A percentile compares a stretch with the other conserved stretches of the same genome.
Conservation (phyloP, 2,113 vertebrate species). For the Haliaeetus leucogaster region DNA sequence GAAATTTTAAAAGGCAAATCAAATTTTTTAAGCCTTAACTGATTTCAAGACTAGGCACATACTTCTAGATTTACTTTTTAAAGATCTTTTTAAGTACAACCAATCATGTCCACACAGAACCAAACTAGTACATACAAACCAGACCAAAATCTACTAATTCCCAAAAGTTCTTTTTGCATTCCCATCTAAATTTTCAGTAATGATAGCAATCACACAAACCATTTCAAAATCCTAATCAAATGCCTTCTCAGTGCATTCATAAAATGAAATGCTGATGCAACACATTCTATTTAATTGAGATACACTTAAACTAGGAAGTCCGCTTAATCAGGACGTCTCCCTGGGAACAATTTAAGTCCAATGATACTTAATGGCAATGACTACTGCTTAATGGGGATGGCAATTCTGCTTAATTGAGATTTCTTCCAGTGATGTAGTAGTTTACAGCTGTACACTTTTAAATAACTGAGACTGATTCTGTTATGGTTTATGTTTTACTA, state of each 20-base stretch:
- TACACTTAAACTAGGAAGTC: conserved; percentile 59
- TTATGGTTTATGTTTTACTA: conserved; percentile 20
- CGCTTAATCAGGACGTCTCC: conserved; percentile 52
- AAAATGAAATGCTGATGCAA: conserved; percentile 54
- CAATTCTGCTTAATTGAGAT: conserved; percentile 62
- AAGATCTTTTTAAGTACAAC: not conserved
- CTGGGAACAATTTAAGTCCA: conserved; percentile 63
- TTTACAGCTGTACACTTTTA: conserved; percentile 45
- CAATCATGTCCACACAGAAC: not conserved
- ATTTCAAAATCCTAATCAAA: conserved; percentile 54
- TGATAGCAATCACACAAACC: conserved; percentile 46
- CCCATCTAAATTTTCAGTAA: conserved; percentile 46
- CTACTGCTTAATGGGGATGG: conserved; percentile 61
- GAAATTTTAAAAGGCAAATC: not conserved
- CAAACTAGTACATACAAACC: not conserved
- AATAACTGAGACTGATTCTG: conserved; percentile 52
- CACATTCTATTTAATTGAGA: conserved; percentile 50
- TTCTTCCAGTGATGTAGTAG: conserved; percentile 30
- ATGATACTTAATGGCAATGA: conserved; percentile 66
- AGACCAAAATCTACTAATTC: not conserved
- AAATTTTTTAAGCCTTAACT: not conserved
- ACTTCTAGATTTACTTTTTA: not conserved
- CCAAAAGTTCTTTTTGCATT: not conserved
- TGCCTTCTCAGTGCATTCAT: conserved; percentile 28
- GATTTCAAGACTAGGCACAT: not conserved